Evolutionary conservation across 2,113 vertebrate species (phyloP).

Genomic region (Oxygymnocypris stewartii): DNA sequence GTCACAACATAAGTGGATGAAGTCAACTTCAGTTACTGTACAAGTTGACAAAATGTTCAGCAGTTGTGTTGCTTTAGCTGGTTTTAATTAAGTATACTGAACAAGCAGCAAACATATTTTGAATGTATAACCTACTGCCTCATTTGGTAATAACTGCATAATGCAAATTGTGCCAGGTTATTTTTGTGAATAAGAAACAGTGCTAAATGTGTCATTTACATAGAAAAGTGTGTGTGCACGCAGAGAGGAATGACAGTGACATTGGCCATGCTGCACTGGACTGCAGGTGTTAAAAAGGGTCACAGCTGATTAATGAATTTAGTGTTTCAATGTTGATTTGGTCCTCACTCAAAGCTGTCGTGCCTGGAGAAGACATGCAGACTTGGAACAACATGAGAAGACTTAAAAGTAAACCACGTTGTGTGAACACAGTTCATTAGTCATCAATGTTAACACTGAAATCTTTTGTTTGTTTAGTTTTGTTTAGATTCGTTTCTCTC

Average conservation of each 20-base stretch:
- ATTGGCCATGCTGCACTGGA: background rate
- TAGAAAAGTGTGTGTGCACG: background rate
- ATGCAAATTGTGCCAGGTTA: background rate
- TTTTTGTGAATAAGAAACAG: background rate
- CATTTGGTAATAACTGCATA: background rate
- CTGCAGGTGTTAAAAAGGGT: background rate
- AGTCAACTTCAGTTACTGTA: too few species aligned
- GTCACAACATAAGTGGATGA: too few species aligned
- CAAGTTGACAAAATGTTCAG: background rate
- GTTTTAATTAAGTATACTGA: background rate
- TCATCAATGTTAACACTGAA: background rate
- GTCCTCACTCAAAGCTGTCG: background rate
- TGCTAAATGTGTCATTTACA: background rate
- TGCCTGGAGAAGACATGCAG: background rate
- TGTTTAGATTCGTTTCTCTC: slow-evolving; percentile 28
- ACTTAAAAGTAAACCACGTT: background rate
- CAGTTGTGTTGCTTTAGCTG: background rate
- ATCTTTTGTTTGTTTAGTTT: slow-evolving; percentile 20
- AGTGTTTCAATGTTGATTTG: background rate
- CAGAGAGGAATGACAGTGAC: background rate
- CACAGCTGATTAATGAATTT: background rate
- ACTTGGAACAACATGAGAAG: background rate
- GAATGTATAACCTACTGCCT: background rate
- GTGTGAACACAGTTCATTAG: background rate
- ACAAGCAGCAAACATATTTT: background rate